Base-by-base conservation (phyloP, 1,140 invertebrate genomes). In the Tribolium madens region DNA sequence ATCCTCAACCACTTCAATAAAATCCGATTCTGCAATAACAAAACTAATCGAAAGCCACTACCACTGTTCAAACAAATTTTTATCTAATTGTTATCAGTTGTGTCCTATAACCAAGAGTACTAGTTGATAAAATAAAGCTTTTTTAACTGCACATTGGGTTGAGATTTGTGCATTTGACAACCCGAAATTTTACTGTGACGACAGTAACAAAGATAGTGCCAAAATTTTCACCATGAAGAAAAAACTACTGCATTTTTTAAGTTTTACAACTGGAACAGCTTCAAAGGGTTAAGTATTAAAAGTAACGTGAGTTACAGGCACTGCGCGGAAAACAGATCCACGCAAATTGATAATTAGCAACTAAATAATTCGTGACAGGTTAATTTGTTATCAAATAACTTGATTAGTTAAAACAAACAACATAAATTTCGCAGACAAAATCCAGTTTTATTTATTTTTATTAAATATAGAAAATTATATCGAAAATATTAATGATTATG, bases 51-150 rank as follows among this genome's bases (percentile, higher is more conserved):
- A 64, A 64, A 64, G 26, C 57, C 21, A 26, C 21, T 26, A 21
- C 53, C 53, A 21, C 10, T 14, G 46, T 14, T 47, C 46, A 47
- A 47, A 33, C 26, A 57, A 57, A 64, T 64, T 64, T 33, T 64
- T 33, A 64, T 64, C 57, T 64, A 64, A 33, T 57, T 57, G 52
- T 64, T 64, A 64, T 64, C 57, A 64, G 57, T 15, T 52, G 50
- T 15, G 50, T 5, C 50, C 50, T 13, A 52, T 52, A 17, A 52
- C 17, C 53, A 26, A 21, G 17, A 60, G 9, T n/a, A 60, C 3
- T 60, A 60, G 10, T 33, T 64, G 57, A 21, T 31, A 60, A 3
- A 26, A 64, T 7, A 14, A 13, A 31, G 10, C 53, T 15, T 15
- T 33, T 64, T 64, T 64, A 36, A 64, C 57, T 64, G 57, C 53